Conservation (phyloP, 1,140 invertebrate genomes). For the Melitaea cinxia region DNA sequence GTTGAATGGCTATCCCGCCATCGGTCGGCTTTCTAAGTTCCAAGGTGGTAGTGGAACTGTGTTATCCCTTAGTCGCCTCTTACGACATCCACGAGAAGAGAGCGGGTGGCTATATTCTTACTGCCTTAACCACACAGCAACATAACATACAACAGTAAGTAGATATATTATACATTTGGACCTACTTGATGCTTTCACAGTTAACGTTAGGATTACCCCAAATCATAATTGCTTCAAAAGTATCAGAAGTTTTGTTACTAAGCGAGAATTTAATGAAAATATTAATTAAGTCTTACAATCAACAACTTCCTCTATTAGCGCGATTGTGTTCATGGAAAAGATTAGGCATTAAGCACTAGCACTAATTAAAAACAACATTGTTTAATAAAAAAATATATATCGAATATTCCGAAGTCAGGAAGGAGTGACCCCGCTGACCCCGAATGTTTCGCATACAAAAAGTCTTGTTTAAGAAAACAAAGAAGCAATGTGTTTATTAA, state of each 20-base stretch:
- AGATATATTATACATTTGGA: no score
- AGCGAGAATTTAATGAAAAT: constrained; percentile 23
- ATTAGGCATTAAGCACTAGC: constrained; percentile 43
- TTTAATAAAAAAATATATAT: constrained; percentile 58
- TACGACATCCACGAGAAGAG: no score
- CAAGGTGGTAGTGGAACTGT: no score
- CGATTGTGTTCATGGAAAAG: constrained; percentile 53
- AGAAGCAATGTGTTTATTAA: constrained; percentile 37
- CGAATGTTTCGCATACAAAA: constrained; percentile 55
- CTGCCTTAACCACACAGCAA: no score
- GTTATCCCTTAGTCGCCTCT: no score
- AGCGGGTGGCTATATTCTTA: no score
- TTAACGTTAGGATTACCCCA: no score
- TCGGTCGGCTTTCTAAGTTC: no score
- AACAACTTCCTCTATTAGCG: constrained; percentile 58
- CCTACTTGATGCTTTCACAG: no score
- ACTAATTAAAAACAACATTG: constrained; percentile 65
- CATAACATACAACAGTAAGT: no score
- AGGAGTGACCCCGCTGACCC: constrained; percentile 58
- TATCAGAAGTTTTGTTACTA: constrained; percentile 8
- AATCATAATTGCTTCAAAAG: not conserved
- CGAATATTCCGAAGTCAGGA: constrained; percentile 58
- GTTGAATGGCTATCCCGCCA: no score
- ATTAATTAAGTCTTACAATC: constrained; percentile 45
- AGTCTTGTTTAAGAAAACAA: constrained; percentile 53